Conservation (phyloP, 1,140 invertebrate genomes). For the Acyrthosiphon pisum region DNA sequence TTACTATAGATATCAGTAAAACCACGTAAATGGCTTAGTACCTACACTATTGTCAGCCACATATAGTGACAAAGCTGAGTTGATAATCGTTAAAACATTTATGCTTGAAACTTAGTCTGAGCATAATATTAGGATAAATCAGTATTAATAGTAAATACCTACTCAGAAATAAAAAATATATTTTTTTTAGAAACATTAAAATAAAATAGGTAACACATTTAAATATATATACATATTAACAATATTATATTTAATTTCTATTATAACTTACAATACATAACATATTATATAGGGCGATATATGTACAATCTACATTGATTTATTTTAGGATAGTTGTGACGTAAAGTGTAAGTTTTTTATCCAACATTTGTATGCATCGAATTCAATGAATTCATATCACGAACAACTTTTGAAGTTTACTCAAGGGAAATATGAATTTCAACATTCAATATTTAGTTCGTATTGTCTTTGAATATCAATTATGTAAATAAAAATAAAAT, state of each 20-base stretch:
- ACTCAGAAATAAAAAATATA: background rate
- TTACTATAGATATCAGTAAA: background rate
- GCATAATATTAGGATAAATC: background rate
- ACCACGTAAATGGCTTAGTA: background rate
- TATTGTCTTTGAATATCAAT: conserved; percentile 46
- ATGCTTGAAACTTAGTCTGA: background rate
- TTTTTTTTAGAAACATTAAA: too few species aligned
- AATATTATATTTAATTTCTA: background rate
- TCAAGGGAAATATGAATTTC: conserved; percentile 38
- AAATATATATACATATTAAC: background rate
- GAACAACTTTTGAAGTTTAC: conserved; percentile 37
- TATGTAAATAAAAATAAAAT: conserved; percentile 7
- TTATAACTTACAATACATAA: background rate
- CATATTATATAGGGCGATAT: background rate
- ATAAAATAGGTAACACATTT: background rate
- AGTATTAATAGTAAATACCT: too few species aligned
- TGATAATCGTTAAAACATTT: background rate
- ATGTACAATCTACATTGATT: background rate
- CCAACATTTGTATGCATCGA: conserved; percentile 21
- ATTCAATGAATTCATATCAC: conserved; percentile 44
- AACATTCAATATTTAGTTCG: conserved; percentile 38
- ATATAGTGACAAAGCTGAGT: background rate
- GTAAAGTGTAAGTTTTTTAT: conserved; percentile 16
- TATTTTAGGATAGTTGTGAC: background rate
- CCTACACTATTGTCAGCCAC: background rate